Base-by-base conservation (phyloP, 2,113 vertebrate genomes). In the Ictalurus punctatus region DNA sequence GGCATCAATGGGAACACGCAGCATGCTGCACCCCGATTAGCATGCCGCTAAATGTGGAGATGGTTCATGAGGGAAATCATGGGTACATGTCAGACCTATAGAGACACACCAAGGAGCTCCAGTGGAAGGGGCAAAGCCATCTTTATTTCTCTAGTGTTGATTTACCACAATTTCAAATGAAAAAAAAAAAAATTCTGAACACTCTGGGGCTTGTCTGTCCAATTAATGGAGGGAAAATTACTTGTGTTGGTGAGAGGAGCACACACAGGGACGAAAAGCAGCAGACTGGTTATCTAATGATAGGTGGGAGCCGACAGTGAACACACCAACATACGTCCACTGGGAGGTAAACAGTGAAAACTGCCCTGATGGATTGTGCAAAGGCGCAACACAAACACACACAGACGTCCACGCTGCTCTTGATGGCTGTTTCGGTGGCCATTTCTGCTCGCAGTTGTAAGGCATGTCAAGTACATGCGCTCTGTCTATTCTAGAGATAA, bases 291-390 rank as follows among this genome's bases (percentile, higher is more conserved):
- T 96, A 95, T 92, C 91, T 92, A 94, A 94, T 94, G 93, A 95
- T 95, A 94, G 94, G 94, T 95, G 92, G 94, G 94, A 92, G 93
- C 93, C 89, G 92, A 92, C 93, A 93, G 93, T 93, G 92, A 91
- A 93, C 92, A 94, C 94, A 94, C 93, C 93, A 94, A 95, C 84
- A 92, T 91, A 91, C 90, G 94, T 93, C 94, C 89, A 92, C 80
- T 83, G 91, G 93, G 94, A 95, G 93, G 94, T 93, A 93, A 95
- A 94, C 92, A 93, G 93, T 86, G 93, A 92, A 92, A 92, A 93
- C 93, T 93, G 92, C 90, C 91, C 92, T 94, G 94, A 94, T 94
- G 94, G 93, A 95, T 95, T 92, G 94, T 92, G 93, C 83, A 71
- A 89, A 93, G 93, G 91, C 78, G 61, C 88, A 93, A 94, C 94